Percentiles rank a stretch among this genome's conserved stretches.
These are phyloP conservation scores for Sebastiscus tertius DNA, from an alignment of 2,797 vertebrate genomes.

Conservation along the genomic window DNA sequence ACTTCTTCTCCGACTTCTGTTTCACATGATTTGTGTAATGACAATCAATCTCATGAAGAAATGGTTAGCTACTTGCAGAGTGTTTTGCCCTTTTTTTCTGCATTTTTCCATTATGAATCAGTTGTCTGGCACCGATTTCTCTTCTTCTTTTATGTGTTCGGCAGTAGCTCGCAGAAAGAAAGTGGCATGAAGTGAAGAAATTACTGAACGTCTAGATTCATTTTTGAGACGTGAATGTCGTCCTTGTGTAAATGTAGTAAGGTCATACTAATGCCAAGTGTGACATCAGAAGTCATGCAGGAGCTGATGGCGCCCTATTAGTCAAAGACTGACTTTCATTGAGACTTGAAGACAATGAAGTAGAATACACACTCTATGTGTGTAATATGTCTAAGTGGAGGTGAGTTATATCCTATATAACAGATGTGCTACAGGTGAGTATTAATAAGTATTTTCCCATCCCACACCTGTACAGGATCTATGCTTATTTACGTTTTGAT, in stretches of 20 bases:
- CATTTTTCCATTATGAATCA: conserved; percentile 59
- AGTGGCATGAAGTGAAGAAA: conserved; percentile 8
- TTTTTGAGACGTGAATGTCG: not conserved
- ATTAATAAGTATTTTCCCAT: not conserved
- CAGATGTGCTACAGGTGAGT: not conserved
- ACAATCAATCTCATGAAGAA: conserved; percentile 17
- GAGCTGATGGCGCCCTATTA: too few species aligned
- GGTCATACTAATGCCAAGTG: not conserved
- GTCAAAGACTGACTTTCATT: too few species aligned
- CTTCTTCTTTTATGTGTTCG: conserved; percentile 16
- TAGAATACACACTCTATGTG: too few species aligned
- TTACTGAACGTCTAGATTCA: not conserved
- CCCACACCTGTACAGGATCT: not conserved
- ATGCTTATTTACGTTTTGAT: not conserved
- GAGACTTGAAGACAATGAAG: too few species aligned
- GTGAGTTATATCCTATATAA: too few species aligned
- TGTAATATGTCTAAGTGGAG: too few species aligned
- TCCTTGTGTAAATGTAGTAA: not conserved
- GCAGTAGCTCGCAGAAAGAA: not conserved
- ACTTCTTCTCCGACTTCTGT: not conserved
- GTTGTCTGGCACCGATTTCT: conserved; percentile 27
- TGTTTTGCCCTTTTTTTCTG: conserved; percentile 33
- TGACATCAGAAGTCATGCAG: not conserved
- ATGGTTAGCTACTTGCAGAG: not conserved
- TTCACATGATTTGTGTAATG: conserved; percentile 14